phyloP scores from a whole-genome alignment of 2,797 vertebrate species.

The Enteromius radiatus region DNA sequence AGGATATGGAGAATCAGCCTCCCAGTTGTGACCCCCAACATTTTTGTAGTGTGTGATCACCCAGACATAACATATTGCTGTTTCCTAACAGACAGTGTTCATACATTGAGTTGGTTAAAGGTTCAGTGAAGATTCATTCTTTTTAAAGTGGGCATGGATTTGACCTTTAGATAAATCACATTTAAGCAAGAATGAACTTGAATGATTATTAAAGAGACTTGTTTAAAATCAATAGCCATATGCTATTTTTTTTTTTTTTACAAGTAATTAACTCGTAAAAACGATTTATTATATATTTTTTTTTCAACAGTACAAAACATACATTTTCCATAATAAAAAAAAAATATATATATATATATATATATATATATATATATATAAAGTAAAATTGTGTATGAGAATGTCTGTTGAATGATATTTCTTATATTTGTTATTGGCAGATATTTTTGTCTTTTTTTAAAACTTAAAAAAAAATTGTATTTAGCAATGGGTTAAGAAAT shows the following conservation, averaged over 20 bases:
- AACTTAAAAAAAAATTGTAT: background rate
- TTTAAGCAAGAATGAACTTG: constrained; percentile 12
- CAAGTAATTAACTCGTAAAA: background rate
- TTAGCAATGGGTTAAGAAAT: background rate
- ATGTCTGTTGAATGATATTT: background rate
- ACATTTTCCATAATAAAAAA: background rate
- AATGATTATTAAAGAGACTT: constrained; percentile 1
- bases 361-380: background rate
- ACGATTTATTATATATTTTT: background rate
- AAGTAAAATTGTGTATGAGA: background rate
- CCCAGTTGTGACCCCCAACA: constrained; percentile 43
- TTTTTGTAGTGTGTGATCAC: constrained; percentile 43
- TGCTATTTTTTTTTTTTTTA: background rate
- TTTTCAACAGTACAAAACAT: background rate
- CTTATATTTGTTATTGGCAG: background rate
- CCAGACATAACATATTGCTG: constrained; percentile 51
- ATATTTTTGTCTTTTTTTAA: background rate
- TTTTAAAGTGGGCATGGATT: constrained; percentile 18
- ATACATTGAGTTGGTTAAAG: constrained; percentile 22
- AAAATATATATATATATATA: background rate
- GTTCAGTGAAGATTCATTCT: constrained; percentile 28
- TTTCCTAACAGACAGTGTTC: constrained; percentile 24
- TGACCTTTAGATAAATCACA: constrained; percentile 28
- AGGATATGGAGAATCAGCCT: constrained; percentile 44
- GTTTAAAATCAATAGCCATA: background rate